Evolutionary conservation across 2,113 vertebrate genomes (phyloP).

Genomic region (Halcyon senegalensis): DNA sequence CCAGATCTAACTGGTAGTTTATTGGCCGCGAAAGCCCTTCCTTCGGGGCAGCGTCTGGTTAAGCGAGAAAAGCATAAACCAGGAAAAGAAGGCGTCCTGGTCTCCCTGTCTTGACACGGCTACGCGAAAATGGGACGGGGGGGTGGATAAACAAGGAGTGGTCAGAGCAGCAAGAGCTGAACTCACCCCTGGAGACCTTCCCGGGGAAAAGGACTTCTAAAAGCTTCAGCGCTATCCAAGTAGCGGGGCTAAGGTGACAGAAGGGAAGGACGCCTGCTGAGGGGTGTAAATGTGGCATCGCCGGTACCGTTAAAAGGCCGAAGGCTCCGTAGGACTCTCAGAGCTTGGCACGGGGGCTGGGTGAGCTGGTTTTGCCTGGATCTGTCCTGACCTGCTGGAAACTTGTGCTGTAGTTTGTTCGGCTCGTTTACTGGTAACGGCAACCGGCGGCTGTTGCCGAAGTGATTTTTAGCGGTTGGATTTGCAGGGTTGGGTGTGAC

Average conservation of each 20-base stretch:
- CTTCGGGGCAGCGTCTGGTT: neutral
- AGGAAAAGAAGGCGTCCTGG: neutral
- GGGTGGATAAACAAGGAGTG: fast-evolving
- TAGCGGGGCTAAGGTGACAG: fast-evolving
- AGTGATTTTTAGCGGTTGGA: fast-evolving
- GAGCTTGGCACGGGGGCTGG: neutral
- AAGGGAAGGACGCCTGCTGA: neutral
- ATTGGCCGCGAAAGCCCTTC: too few species aligned
- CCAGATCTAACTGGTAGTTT: too few species aligned
- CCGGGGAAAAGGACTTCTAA: neutral
- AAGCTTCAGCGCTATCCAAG: neutral
- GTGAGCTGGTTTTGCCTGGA: neutral
- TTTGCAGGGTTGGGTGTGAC: fast-evolving
- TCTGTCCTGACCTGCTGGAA: neutral
- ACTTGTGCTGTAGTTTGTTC: neutral
- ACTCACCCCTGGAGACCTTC: fast-evolving
- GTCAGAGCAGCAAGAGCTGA: neutral
- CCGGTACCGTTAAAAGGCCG: fast-evolving
- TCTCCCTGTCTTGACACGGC: fast-evolving
- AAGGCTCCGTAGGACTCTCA: fast-evolving
- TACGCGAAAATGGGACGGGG: fast-evolving
- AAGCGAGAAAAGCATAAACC: neutral
- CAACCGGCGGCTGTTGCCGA: neutral
- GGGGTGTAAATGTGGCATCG: fast-evolving
- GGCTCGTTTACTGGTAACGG: neutral